These are phyloP conservation scores for Platycheirus albimanus DNA, from an alignment of 2,888 invertebrate genomes.

Conservation along the genomic window DNA sequence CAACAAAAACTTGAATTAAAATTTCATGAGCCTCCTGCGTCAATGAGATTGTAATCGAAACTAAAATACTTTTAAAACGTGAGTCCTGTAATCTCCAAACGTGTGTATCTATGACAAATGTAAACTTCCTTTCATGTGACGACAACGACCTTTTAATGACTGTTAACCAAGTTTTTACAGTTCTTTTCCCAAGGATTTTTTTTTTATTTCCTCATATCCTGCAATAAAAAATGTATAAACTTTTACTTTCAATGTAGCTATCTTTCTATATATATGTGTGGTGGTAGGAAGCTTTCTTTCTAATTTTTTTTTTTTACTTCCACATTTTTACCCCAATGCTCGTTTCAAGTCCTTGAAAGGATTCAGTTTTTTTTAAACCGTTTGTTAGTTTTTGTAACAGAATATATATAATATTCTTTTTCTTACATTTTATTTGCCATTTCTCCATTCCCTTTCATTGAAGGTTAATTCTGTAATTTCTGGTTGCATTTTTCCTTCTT, in stretches of 20 bases:
- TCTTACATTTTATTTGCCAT: constrained; percentile 59
- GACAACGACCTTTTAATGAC: constrained; percentile 7
- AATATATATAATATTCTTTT: constrained; percentile 49
- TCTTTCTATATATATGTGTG: constrained; percentile 31
- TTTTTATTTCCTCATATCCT: constrained; percentile 22
- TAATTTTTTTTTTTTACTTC: constrained; percentile 5
- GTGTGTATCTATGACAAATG: neutral
- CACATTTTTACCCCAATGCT: constrained; percentile 52
- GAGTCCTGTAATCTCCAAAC: too few relatives aligned
- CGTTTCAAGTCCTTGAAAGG: constrained; percentile 54
- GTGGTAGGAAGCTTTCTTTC: constrained; percentile 28
- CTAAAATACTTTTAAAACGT: too few relatives aligned
- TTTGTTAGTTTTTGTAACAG: constrained; percentile 64
- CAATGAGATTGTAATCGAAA: too few relatives aligned
- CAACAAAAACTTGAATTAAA: too few relatives aligned
- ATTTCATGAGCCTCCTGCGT: too few relatives aligned
- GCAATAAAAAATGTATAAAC: constrained; percentile 53
- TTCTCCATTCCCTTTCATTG: constrained; percentile 71
- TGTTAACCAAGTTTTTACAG: constrained; percentile 20
- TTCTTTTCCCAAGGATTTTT: neutral
- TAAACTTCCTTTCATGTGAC: neutral
- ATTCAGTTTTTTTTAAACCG: constrained; percentile 35
- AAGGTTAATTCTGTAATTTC: constrained; percentile 74
- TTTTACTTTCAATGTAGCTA: constrained; percentile 64
- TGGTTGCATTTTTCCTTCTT: constrained; percentile 63